Base-by-base conservation (phyloP, 1,140 invertebrate genomes). In the Octopus sinensis region DNA sequence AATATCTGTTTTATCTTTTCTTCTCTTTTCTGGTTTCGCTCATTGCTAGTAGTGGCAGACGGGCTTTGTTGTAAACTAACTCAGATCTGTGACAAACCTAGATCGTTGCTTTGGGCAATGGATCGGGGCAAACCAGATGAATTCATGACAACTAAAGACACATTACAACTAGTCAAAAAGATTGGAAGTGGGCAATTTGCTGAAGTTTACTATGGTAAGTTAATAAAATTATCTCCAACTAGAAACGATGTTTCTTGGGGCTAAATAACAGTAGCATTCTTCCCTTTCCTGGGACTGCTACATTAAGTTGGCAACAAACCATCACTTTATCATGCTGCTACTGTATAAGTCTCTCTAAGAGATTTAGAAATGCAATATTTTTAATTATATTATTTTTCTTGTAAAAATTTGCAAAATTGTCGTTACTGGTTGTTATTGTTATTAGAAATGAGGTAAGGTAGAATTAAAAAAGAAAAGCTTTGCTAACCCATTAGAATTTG, bases 31-130 rank as follows among this genome's bases (percentile, higher is more conserved):
- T 62, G 78, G 43, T 78, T 86, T 86, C 17, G 56, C 17, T 17
- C 17, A 12, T 9, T 73, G 5, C 30, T 87, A 90, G 91, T 92
- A 80, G 86, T 86, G 54, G 86, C 96, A n/a, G 94, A 98, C 91
- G 97, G 98, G 56, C 93, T 99, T 54, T 99, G 98, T 89, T 97
- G 98, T 91, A 95, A 97, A 81, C 91, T 99, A 76, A 95, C 96
- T 51, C 94, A 95, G 88, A 94, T 97, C 4, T 98, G 97, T 90
- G 95, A 95, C 94, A 97, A 96, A 86, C 96, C 97, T 92, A 96
- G 97, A 94, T 97, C 98, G 91, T 92, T 99, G n/a, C 79, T 88
- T 4, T 89, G 88, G 88, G 87, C 88, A 53, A 86, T 87, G 82
- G 96, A 96, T 5, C 95, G 97, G 0, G 96, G 97, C 84, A 93